Conservation (phyloP, 2,888 invertebrate genomes). For the Limnephilus auricula region DNA sequence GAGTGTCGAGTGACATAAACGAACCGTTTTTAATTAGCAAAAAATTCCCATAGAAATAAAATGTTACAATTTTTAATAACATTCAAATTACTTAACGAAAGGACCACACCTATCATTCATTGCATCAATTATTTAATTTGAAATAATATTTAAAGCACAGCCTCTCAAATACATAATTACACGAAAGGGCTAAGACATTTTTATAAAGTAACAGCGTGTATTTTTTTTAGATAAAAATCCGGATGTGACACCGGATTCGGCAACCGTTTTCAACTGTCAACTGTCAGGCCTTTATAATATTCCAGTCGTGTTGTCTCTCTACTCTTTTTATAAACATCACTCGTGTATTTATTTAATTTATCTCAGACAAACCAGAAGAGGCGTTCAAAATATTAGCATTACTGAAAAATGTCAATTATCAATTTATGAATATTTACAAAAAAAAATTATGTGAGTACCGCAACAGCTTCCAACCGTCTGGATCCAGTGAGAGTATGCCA, state of each 20-base stretch:
- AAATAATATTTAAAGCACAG: conserved; percentile 28
- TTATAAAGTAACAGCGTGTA: conserved; percentile 16
- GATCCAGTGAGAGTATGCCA: too few species aligned
- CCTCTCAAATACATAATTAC: not conserved
- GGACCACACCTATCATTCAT: not conserved
- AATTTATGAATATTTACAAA: not conserved
- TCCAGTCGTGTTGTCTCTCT: not conserved
- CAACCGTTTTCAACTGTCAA: conserved; percentile 56
- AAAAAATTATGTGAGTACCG: too few species aligned
- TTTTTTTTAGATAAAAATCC: conserved; percentile 44
- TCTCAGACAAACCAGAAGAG: conserved; percentile 27
- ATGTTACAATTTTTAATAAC: conserved; percentile 17
- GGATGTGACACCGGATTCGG: conserved; percentile 55
- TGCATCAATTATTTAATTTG: not conserved
- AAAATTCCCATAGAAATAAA: not conserved
- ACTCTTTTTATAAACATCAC: conserved; percentile 9
- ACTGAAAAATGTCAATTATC: not conserved
- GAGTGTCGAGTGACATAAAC: not conserved
- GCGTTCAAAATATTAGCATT: not conserved
- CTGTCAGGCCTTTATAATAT: conserved; percentile 43
- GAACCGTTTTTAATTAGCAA: conserved; percentile 3
- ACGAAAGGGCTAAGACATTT: not conserved
- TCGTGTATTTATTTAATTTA: conserved; percentile 17
- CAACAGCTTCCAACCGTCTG: too few species aligned
- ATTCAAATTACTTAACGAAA: conserved; percentile 33